Evolutionary conservation across 92 coral and sea anemone genomes (phyloP), one percentile per base, ranked within the genome.

Genomic region (Plumapathes pennacea): DNA sequence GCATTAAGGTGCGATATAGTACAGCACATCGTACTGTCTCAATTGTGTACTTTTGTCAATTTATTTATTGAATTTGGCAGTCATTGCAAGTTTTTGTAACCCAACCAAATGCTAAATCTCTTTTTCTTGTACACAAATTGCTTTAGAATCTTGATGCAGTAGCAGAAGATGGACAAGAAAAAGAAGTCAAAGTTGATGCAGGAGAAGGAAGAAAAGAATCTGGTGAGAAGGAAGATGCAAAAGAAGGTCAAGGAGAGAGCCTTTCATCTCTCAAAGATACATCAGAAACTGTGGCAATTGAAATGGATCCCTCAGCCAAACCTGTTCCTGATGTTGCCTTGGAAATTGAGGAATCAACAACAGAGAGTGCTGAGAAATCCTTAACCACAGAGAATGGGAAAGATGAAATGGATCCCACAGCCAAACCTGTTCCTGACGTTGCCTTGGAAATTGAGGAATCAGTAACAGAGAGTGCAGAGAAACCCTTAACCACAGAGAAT

Each of bases 201-300:
- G 69, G 37, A 32, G 65, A 56, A 8, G 76, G 28, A n/a, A n/a
- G n/a, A n/a, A n/a, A n/a, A n/a, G 50, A 32, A 21, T 22, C 76
- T 12, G 40, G 38, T 6, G 56, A 42, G 24, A 20, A 14, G 25
- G 38, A 25, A 13, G 58, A 56, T 4, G 40, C 26, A 1, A 38
- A 43, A 5, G 6, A 21, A 33, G 32, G 20, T 22, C 50, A 29
- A 13, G 33, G 26, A 11, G 60, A 26, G 1, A 56, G 1, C 27
- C 45, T 34, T 12, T 34, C 46, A 26, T 5, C 25, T 18, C 39
- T 21, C 4, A 13, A 34, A 18, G 85, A 65, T 38, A 50, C 27
- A 30, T 40, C 67, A 3, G 67, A 53, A 19, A 26, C 45, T 46
- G 67, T 76, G 31, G 69, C 89, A 4, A 57, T 69, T 50, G 94